Base-by-base conservation (phyloP, 1,140 invertebrate genomes). In the Leptinotarsa texana region DNA sequence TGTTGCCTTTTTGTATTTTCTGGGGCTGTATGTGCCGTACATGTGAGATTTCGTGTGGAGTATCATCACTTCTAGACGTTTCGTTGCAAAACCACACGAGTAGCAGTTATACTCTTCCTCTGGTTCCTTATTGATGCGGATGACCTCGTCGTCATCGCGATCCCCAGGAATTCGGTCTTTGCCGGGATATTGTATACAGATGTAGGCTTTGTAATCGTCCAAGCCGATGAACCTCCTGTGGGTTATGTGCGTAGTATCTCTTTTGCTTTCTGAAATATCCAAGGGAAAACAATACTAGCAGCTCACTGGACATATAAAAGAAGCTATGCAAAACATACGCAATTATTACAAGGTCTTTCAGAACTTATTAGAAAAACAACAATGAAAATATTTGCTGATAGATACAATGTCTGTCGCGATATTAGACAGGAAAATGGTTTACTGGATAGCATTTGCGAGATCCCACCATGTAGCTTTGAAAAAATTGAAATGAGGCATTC, bases 51-150 rank as follows among this genome's bases (percentile, higher is more conserved):
- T 88, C 62, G 90, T 90, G 81, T 94, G 93, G 78, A 89, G 86
- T 72, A 93, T 89, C 75, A 93, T 88, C 47, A 92, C 90, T 82
- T 92, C 93, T 13, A 93, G 82, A 18, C 92, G 86, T 13, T 87
- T 87, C 24, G 91, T 89, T 48, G 87, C 87, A 80, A 92, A 93
- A 71, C 85, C 83, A 82, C 93, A 93, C 18, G 88, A 80, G 74
- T 89, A 86, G 84, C 93, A 94, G 6, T 88, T 88, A 82, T 90
- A 92, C 49, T 61, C 70, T 65, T 78, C 22, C 6, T 69, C 67
- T 22, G 77, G 75, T 63, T 78, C 78, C 63, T 72, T 63, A 57
- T 79, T 79, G 5, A 80, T 62, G 57, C 73, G 73, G 18, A 69
- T 69, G 13, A 77, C 72, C 72, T 80, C 78, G 66, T 77, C 75